Evolutionary conservation across 1,140 invertebrate genomes (phyloP), one percentile per base, ranked within the genome.

Genomic region (Papilio xuthus): DNA sequence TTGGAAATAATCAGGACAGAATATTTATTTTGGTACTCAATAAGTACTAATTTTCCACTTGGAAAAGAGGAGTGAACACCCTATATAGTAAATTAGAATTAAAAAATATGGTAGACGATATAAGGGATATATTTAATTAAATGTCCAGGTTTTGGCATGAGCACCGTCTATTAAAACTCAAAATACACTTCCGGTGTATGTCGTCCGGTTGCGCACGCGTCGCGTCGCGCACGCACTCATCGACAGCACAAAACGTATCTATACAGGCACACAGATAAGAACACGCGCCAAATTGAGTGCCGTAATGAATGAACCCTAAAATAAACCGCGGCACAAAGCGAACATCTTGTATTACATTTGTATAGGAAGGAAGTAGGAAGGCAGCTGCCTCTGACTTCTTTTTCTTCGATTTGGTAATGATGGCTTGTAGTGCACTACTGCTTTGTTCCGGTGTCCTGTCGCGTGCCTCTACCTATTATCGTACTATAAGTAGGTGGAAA

Each of bases 311-410:
- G 88, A 89, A 85, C 85, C 83, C 87, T 88, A 90, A 92, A 91
- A 89, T 90, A 90, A 89, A 92, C 90, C 84, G 82, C 69, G 82
- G 73, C 81, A 92, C 90, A 93, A 93, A 83, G 80, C 82, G 81
- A 67, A 84, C 89, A 90, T 92, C 92, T 93, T 92, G 88, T 90
- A 90, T 93, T 93, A 91, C 91, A 91, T 89, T 93, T 93, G 90
- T 91, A 90, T 82, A 85, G 77, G 88, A 83, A 92, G 92, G 92
- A 93, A 92, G 91, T 93, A 89, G 90, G 91, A 91, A 90, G 90
- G 90, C 91, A 92, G 92, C 91, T 92, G 91, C 82, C 44, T 63
- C 80, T 88, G 86, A 89, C 88, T 92, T 89, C 87, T 91, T 91
- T 89, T 89, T 88, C 87, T 90, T 90, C 81, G 83, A 77, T 86